A percentile compares a stretch with the other conserved stretches of the same genome.
Conservation (phyloP, 2,797 vertebrate species). For the Sebastes miniatus region DNA sequence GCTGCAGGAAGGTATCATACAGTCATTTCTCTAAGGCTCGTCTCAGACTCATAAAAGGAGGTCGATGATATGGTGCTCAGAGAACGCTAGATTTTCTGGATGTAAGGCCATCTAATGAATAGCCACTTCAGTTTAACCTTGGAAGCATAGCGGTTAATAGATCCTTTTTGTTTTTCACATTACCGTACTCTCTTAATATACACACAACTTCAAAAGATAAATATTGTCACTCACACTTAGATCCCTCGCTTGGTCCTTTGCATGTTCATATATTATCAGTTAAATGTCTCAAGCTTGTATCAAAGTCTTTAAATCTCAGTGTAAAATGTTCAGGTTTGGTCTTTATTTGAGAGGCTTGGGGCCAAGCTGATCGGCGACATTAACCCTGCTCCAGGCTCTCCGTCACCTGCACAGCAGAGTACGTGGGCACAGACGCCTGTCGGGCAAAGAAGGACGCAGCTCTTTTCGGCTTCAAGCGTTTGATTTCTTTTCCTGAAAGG, state of each 20-base stretch:
- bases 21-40: slow-evolving; percentile 36
- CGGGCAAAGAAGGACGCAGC: slow-evolving; percentile 89
- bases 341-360: slow-evolving; percentile 41
- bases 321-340: slow-evolving; percentile 80
- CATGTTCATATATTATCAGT: slow-evolving; percentile 57
- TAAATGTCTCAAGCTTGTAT: slow-evolving; percentile 37
- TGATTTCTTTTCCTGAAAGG: slow-evolving; percentile 88
- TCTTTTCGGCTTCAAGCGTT: slow-evolving; percentile 90
- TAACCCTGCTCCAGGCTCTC: slow-evolving; percentile 87
- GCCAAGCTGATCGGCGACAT: slow-evolving; percentile 19
- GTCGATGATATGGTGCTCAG: background rate
- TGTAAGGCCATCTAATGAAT: slow-evolving; percentile 20
- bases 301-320: slow-evolving; percentile 61
- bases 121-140: slow-evolving; percentile 47
- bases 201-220: slow-evolving; percentile 64
- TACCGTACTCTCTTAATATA: slow-evolving; percentile 49
- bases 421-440: slow-evolving; percentile 79
- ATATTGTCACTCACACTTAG: slow-evolving; percentile 58
- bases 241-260: slow-evolving; percentile 80
- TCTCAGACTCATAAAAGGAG: slow-evolving; percentile 19
- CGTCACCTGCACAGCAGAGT: slow-evolving; percentile 84
- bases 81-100: background rate
- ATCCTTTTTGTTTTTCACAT: slow-evolving; percentile 59
- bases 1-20: slow-evolving; percentile 26
- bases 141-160: slow-evolving; percentile 27